A percentile compares a stretch with the other conserved stretches of the same genome.
Evolutionary conservation across 92 coral and sea anemone genomes (phyloP).

Genomic region (Epizoanthus ramosus): DNA sequence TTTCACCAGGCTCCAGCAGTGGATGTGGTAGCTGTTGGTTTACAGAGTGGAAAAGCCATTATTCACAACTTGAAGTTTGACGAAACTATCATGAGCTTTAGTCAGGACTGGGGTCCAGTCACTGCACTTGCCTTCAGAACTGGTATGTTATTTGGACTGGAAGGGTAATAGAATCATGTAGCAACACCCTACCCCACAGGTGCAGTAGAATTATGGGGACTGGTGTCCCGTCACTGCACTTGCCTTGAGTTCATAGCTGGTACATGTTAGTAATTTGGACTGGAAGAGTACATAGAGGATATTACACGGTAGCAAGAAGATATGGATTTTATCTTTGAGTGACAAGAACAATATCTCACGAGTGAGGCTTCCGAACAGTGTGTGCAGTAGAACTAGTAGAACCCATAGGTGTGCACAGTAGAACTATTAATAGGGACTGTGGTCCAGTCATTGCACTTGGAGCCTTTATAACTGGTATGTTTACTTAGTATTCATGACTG

Average conservation of each 20-base stretch:
- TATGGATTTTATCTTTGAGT: no score
- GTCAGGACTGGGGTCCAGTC: conserved; percentile 98
- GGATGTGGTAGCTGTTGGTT: conserved; percentile 92
- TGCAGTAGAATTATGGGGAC: not conserved
- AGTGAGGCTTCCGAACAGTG: no score
- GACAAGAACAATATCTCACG: no score
- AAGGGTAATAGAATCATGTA: not conserved
- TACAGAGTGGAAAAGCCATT: conserved; percentile 90
- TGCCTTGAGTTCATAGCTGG: no score
- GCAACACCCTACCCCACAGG: not conserved
- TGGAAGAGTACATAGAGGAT: no score
- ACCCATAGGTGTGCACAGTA: no score
- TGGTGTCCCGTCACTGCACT: no score
- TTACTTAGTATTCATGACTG: not conserved
- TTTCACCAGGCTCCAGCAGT: conserved; percentile 87
- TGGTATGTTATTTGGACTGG: conserved; percentile 53
- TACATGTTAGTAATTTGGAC: no score
- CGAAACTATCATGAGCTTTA: conserved; percentile 89
- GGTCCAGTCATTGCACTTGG: conserved; percentile 89
- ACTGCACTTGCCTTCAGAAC: conserved; percentile 88
- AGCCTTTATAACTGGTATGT: conserved; percentile 90
- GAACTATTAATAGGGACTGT: conserved; percentile 64
- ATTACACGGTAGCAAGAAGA: no score
- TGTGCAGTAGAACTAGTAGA: no score
- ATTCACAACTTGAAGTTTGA: conserved; percentile 91